These are phyloP conservation scores for Ancistrus triradiatus DNA, from an alignment of 2,113 vertebrate species.

Conservation along the genomic window DNA sequence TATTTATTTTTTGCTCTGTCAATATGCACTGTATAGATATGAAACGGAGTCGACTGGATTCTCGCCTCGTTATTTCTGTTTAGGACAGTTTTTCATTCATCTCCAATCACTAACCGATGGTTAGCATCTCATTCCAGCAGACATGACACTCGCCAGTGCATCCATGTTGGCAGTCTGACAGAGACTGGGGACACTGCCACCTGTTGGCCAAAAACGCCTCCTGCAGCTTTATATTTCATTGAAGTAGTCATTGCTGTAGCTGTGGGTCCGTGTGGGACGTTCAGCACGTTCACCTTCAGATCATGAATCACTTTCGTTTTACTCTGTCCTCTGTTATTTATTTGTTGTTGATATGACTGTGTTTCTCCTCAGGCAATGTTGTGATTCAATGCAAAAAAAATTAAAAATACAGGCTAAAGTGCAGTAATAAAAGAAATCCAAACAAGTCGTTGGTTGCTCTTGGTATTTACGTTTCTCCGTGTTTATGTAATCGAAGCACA, in stretches of 20 bases:
- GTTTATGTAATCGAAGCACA: no score
- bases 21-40: conserved; percentile 26
- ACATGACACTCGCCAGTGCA: no score
- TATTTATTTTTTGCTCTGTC: no score
- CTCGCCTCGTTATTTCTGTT: no score
- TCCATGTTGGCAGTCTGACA: background rate
- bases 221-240: conserved; percentile 1
- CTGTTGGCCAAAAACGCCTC: conserved; percentile 2
- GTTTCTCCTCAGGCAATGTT: conserved; percentile 50
- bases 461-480: no score
- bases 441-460: conserved; percentile 20
- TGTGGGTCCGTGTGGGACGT: background rate
- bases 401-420: conserved; percentile 49
- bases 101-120: no score
- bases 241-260: background rate
- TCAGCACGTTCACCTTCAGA: background rate
- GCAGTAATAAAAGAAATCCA: conserved; percentile 52
- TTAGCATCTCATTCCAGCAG: no score
- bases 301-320: conserved; percentile 26
- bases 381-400: conserved; percentile 59
- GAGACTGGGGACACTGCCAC: background rate
- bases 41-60: no score
- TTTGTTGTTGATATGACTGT: conserved; percentile 23
- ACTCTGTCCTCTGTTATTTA: conserved; percentile 11
- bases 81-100: no score